These are phyloP conservation scores for Xiphydria camelus DNA, from an alignment of 2,888 invertebrate species.

Conservation along the genomic window DNA sequence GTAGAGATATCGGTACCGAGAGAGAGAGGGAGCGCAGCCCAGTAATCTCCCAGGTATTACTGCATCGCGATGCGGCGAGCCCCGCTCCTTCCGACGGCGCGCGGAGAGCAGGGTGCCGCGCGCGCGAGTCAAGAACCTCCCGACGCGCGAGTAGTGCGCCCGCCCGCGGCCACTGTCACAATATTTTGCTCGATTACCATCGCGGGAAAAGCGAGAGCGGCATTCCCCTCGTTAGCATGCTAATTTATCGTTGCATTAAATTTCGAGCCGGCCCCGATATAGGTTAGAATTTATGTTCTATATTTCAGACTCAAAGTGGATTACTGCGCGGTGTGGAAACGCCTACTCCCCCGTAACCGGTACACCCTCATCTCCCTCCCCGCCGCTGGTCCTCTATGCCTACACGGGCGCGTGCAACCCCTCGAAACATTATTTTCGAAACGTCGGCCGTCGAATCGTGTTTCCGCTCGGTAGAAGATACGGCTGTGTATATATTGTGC, in stretches of 20 bases:
- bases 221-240: conserved; percentile 50
- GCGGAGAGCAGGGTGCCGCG: conserved; percentile 27
- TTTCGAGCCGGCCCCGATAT: conserved; percentile 38
- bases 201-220: conserved; percentile 40
- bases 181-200: conserved; percentile 56
- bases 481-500: too few relatives aligned
- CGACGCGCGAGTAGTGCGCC: conserved; percentile 26
- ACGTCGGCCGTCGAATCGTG: too few relatives aligned
- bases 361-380: too few relatives aligned
- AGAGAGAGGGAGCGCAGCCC: conserved; percentile 29
- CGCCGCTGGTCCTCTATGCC: too few relatives aligned
- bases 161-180: conserved; percentile 48
- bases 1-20: conserved; percentile 3
- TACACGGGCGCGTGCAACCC: too few relatives aligned
- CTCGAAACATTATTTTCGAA: too few relatives aligned
- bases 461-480: too few relatives aligned
- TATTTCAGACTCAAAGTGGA: conserved; percentile 46
- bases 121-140: conserved; percentile 43
- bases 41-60: conserved; percentile 42
- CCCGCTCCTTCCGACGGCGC: too few relatives aligned
- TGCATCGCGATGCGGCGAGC: too few relatives aligned
- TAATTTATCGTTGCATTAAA: conserved; percentile 54
- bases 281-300: conserved; percentile 41
- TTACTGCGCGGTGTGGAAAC: too few relatives aligned
- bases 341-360: too few relatives aligned